Conservation (phyloP, 2,113 vertebrate genomes). For the Alethe castanea region DNA sequence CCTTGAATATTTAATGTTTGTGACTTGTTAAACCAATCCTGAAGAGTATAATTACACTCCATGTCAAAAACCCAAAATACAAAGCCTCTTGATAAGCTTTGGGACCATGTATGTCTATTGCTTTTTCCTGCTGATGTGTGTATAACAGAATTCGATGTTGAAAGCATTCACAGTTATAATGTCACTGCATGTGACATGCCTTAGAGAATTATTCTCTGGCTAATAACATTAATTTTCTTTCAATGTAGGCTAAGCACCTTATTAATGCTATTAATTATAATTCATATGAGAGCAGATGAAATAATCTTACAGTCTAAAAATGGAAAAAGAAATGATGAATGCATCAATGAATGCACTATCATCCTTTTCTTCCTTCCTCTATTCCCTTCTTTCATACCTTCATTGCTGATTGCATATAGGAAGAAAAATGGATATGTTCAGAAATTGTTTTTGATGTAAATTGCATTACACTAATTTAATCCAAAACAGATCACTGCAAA, state of each 20-base stretch:
- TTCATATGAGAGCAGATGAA: conserved; percentile 30
- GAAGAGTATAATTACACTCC: not conserved
- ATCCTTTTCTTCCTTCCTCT: not conserved
- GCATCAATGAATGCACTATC: not conserved
- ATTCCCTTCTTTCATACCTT: not conserved
- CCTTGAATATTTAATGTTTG: not conserved
- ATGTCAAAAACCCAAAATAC: not conserved
- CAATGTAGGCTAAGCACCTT: conserved; percentile 31
- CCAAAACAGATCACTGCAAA: not conserved
- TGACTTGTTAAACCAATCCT: not conserved
- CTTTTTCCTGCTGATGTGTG: not conserved
- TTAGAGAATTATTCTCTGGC: conserved; percentile 16
- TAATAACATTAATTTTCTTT: conserved; percentile 53
- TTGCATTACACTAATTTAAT: not conserved
- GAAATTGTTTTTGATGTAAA: conserved; percentile 10
- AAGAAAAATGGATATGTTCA: not conserved
- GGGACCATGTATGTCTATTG: not conserved
- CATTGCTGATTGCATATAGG: not conserved
- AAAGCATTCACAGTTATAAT: not conserved
- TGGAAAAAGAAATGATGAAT: conserved; percentile 17
- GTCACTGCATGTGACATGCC: not conserved
- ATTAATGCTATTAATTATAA: conserved; percentile 42
- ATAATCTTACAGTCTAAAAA: conserved; percentile 4
- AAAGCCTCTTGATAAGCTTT: not conserved
- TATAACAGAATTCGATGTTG: not conserved